These are phyloP conservation scores for Turdus rufiventris DNA, from an alignment of 2,113 vertebrate species.

Conservation along the genomic window DNA sequence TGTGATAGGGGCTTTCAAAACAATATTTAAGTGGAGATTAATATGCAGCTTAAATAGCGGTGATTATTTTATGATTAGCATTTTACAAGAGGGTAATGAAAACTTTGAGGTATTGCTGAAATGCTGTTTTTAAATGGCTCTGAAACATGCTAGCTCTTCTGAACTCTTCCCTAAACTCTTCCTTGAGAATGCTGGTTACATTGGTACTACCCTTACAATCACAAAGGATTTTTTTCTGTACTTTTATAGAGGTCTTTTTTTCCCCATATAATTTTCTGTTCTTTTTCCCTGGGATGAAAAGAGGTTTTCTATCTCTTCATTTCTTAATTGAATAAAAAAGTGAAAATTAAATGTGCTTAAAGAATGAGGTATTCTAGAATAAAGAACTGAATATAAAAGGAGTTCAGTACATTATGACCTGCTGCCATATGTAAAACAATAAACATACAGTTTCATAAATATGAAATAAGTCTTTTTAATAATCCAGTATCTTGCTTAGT, in stretches of 20 bases:
- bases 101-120: neutral
- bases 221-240: neutral
- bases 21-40: neutral
- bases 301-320: neutral
- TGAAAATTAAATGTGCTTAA: neutral
- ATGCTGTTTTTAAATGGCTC: neutral
- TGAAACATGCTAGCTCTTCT: neutral
- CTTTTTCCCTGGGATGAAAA: neutral
- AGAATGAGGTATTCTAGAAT: neutral
- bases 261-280: neutral
- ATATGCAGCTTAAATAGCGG: neutral
- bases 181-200: neutral
- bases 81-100: neutral
- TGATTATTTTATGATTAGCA: neutral
- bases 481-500: conserved; percentile 32
- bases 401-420: neutral
- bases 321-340: neutral
- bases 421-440: neutral
- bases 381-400: neutral
- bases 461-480: conserved; percentile 48
- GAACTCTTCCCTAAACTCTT: neutral
- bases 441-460: conserved; percentile 20
- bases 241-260: neutral
- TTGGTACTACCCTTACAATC: neutral
- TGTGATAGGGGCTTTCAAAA: neutral